Percentiles rank a stretch among this genome's conserved stretches.
phyloP scores from a whole-genome alignment of 2,888 invertebrate genomes.

The Tiliacea citrago region DNA sequence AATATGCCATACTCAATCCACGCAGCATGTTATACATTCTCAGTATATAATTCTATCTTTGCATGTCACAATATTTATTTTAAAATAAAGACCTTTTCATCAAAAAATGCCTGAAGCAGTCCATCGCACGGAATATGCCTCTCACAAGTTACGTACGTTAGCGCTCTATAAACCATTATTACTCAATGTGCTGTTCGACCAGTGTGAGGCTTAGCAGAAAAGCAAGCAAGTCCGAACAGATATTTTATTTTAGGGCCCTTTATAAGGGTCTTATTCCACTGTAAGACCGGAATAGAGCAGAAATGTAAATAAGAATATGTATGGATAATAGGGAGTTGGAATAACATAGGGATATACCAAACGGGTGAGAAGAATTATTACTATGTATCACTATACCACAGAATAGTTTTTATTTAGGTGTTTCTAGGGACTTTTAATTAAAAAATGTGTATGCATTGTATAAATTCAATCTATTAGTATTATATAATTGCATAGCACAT shows the following conservation, averaged over 20 bases:
- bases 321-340: conserved; percentile 7
- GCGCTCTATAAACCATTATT: conserved; percentile 14
- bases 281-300: conserved; percentile 45
- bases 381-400: no score
- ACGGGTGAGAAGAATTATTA: not conserved
- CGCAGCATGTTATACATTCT: not conserved
- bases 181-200: conserved; percentile 29
- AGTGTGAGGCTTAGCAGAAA: conserved; percentile 64
- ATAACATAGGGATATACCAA: conserved; percentile 14
- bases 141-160: not conserved
- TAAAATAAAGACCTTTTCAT: not conserved
- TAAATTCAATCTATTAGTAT: no score
- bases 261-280: conserved; percentile 42
- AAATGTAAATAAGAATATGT: conserved; percentile 55
- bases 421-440: not conserved
- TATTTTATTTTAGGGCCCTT: conserved; percentile 63
- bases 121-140: not conserved
- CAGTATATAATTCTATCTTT: not conserved
- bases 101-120: not conserved
- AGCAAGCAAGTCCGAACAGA: conserved; percentile 65
- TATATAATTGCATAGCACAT: no score
- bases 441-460: no score
- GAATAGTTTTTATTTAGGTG: not conserved
- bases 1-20: not conserved
- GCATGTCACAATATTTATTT: not conserved